Base-by-base conservation (phyloP, 1,140 invertebrate species). In the Cyrtorhinus lividipennis region DNA sequence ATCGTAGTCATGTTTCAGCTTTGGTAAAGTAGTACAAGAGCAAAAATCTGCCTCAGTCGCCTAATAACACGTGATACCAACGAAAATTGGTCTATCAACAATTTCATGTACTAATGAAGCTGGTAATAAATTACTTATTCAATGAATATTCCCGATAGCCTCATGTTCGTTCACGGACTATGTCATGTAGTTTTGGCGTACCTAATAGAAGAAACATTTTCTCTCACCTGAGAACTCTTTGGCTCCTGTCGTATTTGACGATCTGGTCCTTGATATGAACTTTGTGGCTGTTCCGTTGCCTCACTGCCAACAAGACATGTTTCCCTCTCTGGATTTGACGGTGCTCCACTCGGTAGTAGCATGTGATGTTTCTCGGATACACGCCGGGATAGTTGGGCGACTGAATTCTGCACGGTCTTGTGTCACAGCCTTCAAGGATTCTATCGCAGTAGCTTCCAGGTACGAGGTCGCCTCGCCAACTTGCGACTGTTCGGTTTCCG, bases 371-470 rank as follows among this genome's bases (percentile, higher is more conserved):
- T 64, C 88, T 77, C 1, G 87, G 88, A 74, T 90, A 90, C 59
- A 90, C 82, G 20, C 88, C 88, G 12, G 88, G 88, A 74, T 87
- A 90, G 76, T 90, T 90, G 2, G 88, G 88, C 18, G 86, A 88
- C 74, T 90, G 87, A 30, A 90, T 82, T 25, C 84, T 79, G 72
- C 85, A 87, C 56, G 75, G 73, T 45, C 77, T 72, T 12, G 79
- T 76, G 66, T 83, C 79, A 68, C 83, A 87, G 68, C 83, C 81
- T 65, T 81, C 83, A 64, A 89, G 80, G 65, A 88, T 61, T 67
- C 86, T 79, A 73, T 89, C 86, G 73, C 88, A 90, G 72, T 87
- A 87, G 62, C 83, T 85, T 53, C 83, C 83, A 15, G 80, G 78
- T 12, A 86, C 79, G 24, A 83, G 72, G 63, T 86, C 81, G 8